These are phyloP conservation scores for Xanthostigma xanthostigma DNA, from an alignment of 2,888 invertebrate genomes.

Conservation along the genomic window DNA sequence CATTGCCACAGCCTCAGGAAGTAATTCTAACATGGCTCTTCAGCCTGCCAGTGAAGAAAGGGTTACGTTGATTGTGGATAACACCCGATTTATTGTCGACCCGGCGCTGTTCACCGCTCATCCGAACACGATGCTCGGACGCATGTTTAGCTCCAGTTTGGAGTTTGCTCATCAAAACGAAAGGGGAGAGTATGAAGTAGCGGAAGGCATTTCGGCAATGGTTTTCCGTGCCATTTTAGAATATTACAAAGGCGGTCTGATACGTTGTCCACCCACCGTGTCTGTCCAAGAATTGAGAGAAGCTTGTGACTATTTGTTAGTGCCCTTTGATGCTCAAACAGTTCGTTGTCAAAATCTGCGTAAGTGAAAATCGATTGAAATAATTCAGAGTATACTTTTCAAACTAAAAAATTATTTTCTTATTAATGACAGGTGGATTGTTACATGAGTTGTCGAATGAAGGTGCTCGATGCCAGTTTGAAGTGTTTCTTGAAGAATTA, in stretches of 20 bases:
- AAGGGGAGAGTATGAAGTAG: constrained; percentile 87
- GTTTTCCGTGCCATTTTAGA: constrained; percentile 92
- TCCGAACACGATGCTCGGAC: constrained; percentile 98
- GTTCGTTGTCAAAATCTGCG: constrained; percentile 93
- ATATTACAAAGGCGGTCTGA: constrained; percentile 80
- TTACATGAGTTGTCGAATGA: constrained; percentile 98
- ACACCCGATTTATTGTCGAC: constrained; percentile 75
- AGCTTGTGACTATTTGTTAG: constrained; percentile 94
- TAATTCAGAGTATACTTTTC: neutral
- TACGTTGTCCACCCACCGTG: constrained; percentile 90
- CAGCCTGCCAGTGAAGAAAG: constrained; percentile 44
- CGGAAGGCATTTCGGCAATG: constrained; percentile 90
- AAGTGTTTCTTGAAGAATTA: constrained; percentile 85
- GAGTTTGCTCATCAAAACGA: constrained; percentile 92
- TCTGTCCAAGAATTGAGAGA: constrained; percentile 93
- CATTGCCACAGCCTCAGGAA: constrained; percentile 5
- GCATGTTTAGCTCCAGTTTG: constrained; percentile 89
- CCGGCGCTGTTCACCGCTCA: constrained; percentile 84
- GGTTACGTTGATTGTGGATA: constrained; percentile 91
- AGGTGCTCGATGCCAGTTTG: constrained; percentile 96
- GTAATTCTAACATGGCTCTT: constrained; percentile 13
- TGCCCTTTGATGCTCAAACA: constrained; percentile 93
- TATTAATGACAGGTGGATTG: constrained; percentile 53
- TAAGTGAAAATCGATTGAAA: constrained; percentile 31
- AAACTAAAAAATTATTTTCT: neutral